Conservation (phyloP, 2,113 vertebrate genomes). For the Synodontis membranacea region DNA sequence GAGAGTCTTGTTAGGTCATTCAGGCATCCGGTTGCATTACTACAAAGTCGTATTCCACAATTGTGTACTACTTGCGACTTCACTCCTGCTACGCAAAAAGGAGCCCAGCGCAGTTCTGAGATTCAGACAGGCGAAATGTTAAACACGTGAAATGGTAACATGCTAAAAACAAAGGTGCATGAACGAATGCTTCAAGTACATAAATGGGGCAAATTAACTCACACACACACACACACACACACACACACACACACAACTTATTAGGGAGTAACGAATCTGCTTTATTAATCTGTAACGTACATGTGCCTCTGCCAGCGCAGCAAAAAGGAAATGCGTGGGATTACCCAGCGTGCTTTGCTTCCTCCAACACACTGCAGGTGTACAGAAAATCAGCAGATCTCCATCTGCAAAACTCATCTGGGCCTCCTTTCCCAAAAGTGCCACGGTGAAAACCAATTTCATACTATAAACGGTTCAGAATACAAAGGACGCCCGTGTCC, state of each 20-base stretch:
- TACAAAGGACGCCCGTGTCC: not conserved
- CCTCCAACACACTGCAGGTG: conserved; percentile 53
- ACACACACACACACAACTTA: not conserved
- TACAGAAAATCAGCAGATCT: conserved; percentile 1
- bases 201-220: not conserved
- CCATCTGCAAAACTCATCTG: conserved; percentile 39
- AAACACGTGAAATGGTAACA: not conserved
- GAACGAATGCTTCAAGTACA: not conserved
- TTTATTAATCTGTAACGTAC: conserved; percentile 8
- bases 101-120: not conserved
- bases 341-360: conserved; percentile 46
- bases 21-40: conserved; percentile 13
- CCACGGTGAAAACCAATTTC: not conserved
- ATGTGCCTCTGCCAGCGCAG: conserved; percentile 36
- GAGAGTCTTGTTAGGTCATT: conserved; percentile 11
- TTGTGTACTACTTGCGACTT: conserved; percentile 33
- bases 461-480: not conserved
- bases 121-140: not conserved
- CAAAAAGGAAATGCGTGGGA: conserved; percentile 49
- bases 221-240: not conserved
- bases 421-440: not conserved
- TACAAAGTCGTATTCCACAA: conserved; percentile 13
- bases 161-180: not conserved
- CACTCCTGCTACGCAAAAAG: not conserved
- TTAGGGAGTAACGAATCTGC: not conserved